Evolutionary conservation across 2,797 vertebrate species (phyloP), one percentile per base, ranked within the genome.

Genomic region (Sebastolobus altivelis): DNA sequence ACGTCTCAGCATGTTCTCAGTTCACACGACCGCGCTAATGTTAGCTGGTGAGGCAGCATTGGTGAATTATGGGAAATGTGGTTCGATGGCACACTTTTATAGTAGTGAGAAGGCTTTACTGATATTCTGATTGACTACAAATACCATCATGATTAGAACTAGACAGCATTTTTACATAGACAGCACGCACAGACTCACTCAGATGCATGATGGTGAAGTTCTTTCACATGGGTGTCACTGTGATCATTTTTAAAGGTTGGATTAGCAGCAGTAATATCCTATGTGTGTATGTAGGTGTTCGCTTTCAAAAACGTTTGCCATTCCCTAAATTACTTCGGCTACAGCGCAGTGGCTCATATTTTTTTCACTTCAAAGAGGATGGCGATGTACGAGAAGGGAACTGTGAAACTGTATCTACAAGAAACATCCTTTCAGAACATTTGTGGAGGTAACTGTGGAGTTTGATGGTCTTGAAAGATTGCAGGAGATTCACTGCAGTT

Each of bases 11-110:
- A 11, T 56, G 22, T 14, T 90, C 55, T 84, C 82, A 40, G 60
- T 29, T 86, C 67, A 61, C 65, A 73, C 1, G 2, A 46, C 43
- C 0, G 31, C 2, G 72, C 81, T 81, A 77, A 81, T 76, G 63
- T 84, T 78, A 81, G 80, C 62, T 25, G 29, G 22, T 7, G 37
- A 55, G 66, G 33, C 54, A 12, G 31, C 52, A 10, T 5, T 8
- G 8, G 27, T 70, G 75, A 58, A 46, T 81, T 58, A 1, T 86
- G 79, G 72, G 81, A 79, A 72, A 77, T 72, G 86, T 54, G 37
- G 82, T 88, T 70, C 37, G 3, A 55, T 10, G 56, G 38, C 59
- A 11, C 18, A 33, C 56, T 63, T 71, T 18, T 1, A 22, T 8
- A 52, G 55, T 3, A 8, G 62, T 20, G 13, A 54, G 49, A 52